A percentile compares a stretch with the other conserved stretches of the same genome.
Conservation (phyloP, 2,113 vertebrate genomes). For the Malurus alboscapulatus region DNA sequence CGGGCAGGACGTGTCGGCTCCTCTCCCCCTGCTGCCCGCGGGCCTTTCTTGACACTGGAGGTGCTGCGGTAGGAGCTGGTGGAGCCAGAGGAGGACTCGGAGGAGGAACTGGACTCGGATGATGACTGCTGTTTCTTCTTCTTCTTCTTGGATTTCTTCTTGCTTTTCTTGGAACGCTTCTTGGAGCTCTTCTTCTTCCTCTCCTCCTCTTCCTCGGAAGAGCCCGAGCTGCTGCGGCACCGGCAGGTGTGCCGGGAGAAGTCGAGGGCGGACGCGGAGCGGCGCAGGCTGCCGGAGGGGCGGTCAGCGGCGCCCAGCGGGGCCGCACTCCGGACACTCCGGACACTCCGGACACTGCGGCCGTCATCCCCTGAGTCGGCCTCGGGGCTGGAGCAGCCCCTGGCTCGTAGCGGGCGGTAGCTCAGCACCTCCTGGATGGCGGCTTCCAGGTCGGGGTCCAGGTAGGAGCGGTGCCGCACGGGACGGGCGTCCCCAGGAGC, state of each 20-base stretch:
- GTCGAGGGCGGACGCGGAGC: slow-evolving; percentile 85
- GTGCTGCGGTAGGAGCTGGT: slow-evolving; percentile 88
- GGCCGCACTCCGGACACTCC: slow-evolving; percentile 59
- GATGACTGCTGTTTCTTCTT: slow-evolving; percentile 75
- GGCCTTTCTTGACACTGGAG: slow-evolving; percentile 88
- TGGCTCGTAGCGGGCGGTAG: slow-evolving; percentile 82
- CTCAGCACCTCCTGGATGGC: slow-evolving; percentile 94
- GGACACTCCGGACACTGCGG: slow-evolving; percentile 69
- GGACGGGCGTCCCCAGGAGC: slow-evolving; percentile 68
- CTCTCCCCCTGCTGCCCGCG: slow-evolving; percentile 52
- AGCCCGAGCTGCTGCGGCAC: slow-evolving; percentile 68
- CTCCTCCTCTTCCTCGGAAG: slow-evolving; percentile 69
- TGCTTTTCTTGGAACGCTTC: slow-evolving; percentile 83
- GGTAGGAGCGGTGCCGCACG: slow-evolving; percentile 81
- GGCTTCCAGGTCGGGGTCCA: slow-evolving; percentile 92
- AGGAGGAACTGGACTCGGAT: slow-evolving; percentile 76
- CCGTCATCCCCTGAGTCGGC: slow-evolving; percentile 77
- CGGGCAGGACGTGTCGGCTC: neutral
- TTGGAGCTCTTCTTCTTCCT: slow-evolving; percentile 77
- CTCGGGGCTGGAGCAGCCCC: slow-evolving; percentile 80
- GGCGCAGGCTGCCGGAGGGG: slow-evolving; percentile 71
- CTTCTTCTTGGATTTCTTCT: slow-evolving; percentile 85
- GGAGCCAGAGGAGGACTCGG: slow-evolving; percentile 81
- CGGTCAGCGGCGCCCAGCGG: slow-evolving; percentile 29
- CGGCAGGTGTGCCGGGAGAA: slow-evolving; percentile 69